Conservation (phyloP, 2,797 vertebrate species). For the Crenichthys baileyi region DNA sequence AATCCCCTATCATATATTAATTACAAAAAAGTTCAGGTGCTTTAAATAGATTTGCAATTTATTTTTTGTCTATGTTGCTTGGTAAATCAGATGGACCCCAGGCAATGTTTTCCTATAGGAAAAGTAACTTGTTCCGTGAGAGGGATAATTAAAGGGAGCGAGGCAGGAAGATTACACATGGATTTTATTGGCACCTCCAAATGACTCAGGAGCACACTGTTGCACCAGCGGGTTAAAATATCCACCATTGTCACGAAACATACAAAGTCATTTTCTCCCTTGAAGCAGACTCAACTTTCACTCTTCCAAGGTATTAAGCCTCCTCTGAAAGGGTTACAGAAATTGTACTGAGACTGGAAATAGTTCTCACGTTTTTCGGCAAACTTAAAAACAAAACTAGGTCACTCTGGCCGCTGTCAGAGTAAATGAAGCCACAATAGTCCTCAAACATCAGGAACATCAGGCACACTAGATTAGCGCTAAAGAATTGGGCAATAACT, state of each 20-base stretch:
- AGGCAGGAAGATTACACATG: constrained; percentile 77
- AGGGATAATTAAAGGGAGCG: constrained; percentile 72
- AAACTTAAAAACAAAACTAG: constrained; percentile 47
- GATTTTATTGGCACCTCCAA: constrained; percentile 77
- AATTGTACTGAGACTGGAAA: constrained; percentile 67
- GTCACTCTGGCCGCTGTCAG: constrained; percentile 73
- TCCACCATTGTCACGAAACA: constrained; percentile 70
- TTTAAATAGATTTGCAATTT: neutral
- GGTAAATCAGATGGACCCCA: constrained; percentile 44
- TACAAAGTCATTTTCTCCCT: constrained; percentile 37
- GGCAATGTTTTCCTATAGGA: constrained; percentile 60
- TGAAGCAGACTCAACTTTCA: constrained; percentile 17
- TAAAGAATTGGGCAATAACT: constrained; percentile 82
- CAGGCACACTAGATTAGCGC: constrained; percentile 75
- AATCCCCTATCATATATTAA: neutral
- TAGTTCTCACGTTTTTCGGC: constrained; percentile 61
- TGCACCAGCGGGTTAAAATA: constrained; percentile 74
- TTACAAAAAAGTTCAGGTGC: neutral
- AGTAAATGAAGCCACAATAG: constrained; percentile 77
- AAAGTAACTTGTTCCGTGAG: constrained; percentile 75
- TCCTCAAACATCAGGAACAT: constrained; percentile 65
- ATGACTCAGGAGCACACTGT: constrained; percentile 78
- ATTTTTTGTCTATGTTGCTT: constrained; percentile 15
- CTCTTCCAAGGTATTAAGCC: constrained; percentile 4
- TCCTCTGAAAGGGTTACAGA: constrained; percentile 46